Base-by-base conservation (phyloP, 1,140 invertebrate species). In the Tachypleus tridentatus region DNA sequence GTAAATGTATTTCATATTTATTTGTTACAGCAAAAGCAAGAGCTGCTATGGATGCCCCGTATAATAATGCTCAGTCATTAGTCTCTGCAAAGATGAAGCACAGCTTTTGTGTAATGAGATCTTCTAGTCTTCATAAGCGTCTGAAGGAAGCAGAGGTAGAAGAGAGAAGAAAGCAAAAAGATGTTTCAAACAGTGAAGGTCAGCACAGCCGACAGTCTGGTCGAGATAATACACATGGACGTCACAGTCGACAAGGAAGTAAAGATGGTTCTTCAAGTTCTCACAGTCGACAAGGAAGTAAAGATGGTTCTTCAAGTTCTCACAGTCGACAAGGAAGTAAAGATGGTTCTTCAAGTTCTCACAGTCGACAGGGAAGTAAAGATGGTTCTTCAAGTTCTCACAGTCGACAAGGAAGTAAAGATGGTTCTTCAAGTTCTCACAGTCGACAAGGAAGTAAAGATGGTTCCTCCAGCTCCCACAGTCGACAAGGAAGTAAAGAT, bases 71-170 rank as follows among this genome's bases (percentile, higher is more conserved):
- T 0, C 88, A 93, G 72, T 90, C 88, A 0, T 85, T 92, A 72
- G 88, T 87, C 5, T 86, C 88, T 70, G 92, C 92, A 4, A 82
- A 89, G 72, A 93, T 93, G 86, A 95, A 93, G 73, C 91, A 95
- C 74, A 95, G 93, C 72, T 91, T 89, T 48, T 96, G 92, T 75
- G 85, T 96, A 0, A 91, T 96, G 87, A 82, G 91, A 67, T 87
- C 87, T 0, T 81, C 91, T 57, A 91, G 87, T 74, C 80, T 97
- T 8, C 89, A 95, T 70, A 82, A 88, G 29, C 81, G 87, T 70
- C 86, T 89, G 73, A 70, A 73, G 50, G 72, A 73, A 58, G 58
- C 65, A 6, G 72, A 73, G 63, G 64, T 58, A 4, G 67, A 66
- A 51, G 64, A 69, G 47, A 66, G 66, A 29, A 64, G 68, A 64